A percentile compares a stretch with the other conserved stretches of the same genome.
Evolutionary conservation across 1,140 invertebrate species (phyloP).

Genomic region (Helicoverpa zea): DNA sequence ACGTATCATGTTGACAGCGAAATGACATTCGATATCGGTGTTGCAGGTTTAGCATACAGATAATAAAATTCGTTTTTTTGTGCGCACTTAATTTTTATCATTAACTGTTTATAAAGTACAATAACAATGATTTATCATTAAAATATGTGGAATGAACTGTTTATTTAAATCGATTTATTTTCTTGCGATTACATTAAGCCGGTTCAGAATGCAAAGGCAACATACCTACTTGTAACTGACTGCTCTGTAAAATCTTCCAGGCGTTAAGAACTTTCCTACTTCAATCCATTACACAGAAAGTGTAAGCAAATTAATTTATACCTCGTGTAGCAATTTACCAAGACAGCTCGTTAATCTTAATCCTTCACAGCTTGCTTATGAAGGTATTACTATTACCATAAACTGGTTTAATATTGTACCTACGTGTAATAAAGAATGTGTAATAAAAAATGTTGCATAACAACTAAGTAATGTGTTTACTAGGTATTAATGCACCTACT

Average conservation of each 20-base stretch:
- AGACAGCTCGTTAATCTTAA: conserved; percentile 16
- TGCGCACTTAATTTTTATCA: not conserved
- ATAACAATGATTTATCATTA: not conserved
- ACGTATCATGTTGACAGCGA: conserved; percentile 15
- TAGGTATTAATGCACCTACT: too few relatives aligned
- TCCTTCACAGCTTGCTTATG: not conserved
- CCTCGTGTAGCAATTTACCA: not conserved
- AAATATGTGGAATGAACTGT: not conserved
- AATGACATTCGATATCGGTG: conserved; percentile 9
- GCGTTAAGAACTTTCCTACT: conserved; percentile 4
- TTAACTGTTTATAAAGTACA: not conserved
- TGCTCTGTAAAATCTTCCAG: conserved; percentile 1
- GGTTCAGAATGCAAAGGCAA: not conserved
- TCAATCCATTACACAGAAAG: not conserved
- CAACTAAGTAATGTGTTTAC: too few relatives aligned
- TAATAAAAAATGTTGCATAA: too few relatives aligned
- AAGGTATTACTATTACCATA: not conserved
- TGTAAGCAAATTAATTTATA: not conserved
- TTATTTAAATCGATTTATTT: too few relatives aligned
- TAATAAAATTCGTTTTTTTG: not conserved
- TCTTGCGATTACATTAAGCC: too few relatives aligned
- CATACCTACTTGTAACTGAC: not conserved
- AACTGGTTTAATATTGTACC: not conserved
- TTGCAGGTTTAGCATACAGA: not conserved
- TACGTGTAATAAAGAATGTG: too few relatives aligned